Percentiles rank a stretch among this genome's conserved stretches.
Evolutionary conservation across 2,113 vertebrate genomes (phyloP).

Genomic region (cat (Felis catus)): F.catus_Fca126_mat1.0 CM031412.1:90906001-90906500

Average conservation of each 20-base stretch:
- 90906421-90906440: not conserved
- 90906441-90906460: not conserved
- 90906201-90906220: not conserved
- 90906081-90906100: slow-evolving; percentile 48
- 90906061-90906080: not conserved
- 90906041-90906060: not conserved
- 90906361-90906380: not conserved
- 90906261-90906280: rapidly evolving
- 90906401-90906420: not conserved
- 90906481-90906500: not conserved
- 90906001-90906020: not conserved
- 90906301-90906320: not conserved
- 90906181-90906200: not conserved
- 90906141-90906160: not conserved
- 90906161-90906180: slow-evolving; percentile 18
- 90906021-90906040: not conserved
- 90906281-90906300: not conserved
- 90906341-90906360: not conserved
- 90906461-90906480: not conserved
- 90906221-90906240: not conserved
- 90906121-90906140: slow-evolving; percentile 13
- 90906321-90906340: not conserved
- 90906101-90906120: slow-evolving; percentile 49
- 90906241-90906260: not conserved
- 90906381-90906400: not conserved